Conservation (phyloP, 1,140 invertebrate genomes). For the Acromyrmex charruanus region DNA sequence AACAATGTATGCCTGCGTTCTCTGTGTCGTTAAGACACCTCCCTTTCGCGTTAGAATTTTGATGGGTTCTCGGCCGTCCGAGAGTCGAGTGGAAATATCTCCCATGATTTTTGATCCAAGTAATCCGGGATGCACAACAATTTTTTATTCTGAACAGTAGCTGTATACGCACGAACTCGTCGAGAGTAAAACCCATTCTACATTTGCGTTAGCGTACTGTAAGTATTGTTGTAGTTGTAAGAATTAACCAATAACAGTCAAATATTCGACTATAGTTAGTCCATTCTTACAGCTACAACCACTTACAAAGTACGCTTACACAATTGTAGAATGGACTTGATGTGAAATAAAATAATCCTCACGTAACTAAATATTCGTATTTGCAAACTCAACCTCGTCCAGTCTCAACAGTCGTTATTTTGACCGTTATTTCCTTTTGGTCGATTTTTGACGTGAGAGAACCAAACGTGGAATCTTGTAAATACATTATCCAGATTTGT, state of each 20-base stretch:
- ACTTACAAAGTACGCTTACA: too few relatives aligned
- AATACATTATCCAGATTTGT: conserved; percentile 81
- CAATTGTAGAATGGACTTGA: too few relatives aligned
- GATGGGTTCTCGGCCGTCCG: background rate
- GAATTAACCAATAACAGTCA: too few relatives aligned
- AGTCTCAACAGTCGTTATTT: background rate
- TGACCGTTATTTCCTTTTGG: background rate
- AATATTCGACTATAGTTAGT: too few relatives aligned
- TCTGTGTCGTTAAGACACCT: background rate
- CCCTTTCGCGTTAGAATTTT: conserved; percentile 44
- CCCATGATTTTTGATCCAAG: background rate
- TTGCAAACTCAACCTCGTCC: background rate
- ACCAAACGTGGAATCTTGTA: conserved; percentile 66
- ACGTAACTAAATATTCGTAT: background rate
- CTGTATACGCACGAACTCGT: background rate
- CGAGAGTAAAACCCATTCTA: background rate
- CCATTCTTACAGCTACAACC: too few relatives aligned
- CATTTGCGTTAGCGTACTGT: too few relatives aligned
- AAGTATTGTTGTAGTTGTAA: too few relatives aligned
- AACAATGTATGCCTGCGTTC: conserved; percentile 32
- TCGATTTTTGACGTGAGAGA: background rate
- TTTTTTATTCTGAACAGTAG: background rate
- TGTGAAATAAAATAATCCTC: background rate
- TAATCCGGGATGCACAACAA: background rate
- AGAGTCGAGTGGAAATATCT: background rate